These are phyloP conservation scores for Sitophilus oryzae DNA, from an alignment of 1,140 invertebrate species.

Conservation along the genomic window DNA sequence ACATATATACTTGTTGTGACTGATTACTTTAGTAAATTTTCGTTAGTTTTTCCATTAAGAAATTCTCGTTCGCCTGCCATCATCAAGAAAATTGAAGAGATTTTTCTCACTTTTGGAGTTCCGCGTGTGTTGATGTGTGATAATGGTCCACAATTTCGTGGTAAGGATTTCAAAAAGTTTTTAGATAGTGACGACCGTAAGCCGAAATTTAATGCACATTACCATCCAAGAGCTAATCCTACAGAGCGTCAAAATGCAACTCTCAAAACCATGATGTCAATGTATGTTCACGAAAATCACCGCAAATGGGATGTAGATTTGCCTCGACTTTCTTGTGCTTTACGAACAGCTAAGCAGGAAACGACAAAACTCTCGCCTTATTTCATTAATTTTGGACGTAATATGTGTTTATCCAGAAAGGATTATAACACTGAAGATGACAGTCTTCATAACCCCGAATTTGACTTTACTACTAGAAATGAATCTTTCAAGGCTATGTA, in stretches of 20 bases:
- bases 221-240: slow-evolving; percentile 30
- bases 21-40: slow-evolving; percentile 39
- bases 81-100: slow-evolving; percentile 23
- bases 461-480: no score
- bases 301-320: slow-evolving; percentile 22
- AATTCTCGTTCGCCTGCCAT: slow-evolving; percentile 12
- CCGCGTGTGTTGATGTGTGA: slow-evolving; percentile 26
- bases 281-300: slow-evolving; percentile 24
- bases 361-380: slow-evolving; percentile 30
- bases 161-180: slow-evolving; percentile 19
- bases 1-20: slow-evolving; percentile 36
- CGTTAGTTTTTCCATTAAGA: slow-evolving; percentile 14
- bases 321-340: slow-evolving; percentile 19
- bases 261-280: slow-evolving; percentile 28
- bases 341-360: slow-evolving; percentile 18
- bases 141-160: slow-evolving; percentile 30
- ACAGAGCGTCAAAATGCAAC: slow-evolving; percentile 27
- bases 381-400: slow-evolving; percentile 29
- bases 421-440: no score
- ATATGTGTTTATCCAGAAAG: no score
- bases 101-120: slow-evolving; percentile 24
- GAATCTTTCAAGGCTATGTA: no score
- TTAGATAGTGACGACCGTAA: slow-evolving; percentile 13
- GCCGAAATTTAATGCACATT: slow-evolving; percentile 21
- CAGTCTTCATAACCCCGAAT: no score